Conservation (phyloP, 2,113 vertebrate species). For the Neolamprologus longior region DNA sequence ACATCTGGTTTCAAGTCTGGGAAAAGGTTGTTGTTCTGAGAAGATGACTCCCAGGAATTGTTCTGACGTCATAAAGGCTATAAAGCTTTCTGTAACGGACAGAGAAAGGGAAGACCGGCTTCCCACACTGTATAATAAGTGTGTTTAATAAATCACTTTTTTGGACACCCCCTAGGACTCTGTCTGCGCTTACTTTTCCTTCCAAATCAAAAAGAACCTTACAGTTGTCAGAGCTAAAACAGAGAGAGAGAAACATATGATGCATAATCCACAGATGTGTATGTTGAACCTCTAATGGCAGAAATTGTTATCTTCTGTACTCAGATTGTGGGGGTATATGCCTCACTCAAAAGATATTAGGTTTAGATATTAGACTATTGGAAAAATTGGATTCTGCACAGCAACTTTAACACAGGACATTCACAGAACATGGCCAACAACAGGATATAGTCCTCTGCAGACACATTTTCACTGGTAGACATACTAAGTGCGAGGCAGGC, state of each 20-base stretch:
- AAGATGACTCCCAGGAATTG: too few species aligned
- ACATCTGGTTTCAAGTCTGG: too few species aligned
- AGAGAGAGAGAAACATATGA: not conserved
- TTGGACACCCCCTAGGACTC: too few species aligned
- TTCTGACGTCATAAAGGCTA: too few species aligned
- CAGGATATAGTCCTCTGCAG: not conserved
- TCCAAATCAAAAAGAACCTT: too few species aligned
- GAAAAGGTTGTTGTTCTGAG: too few species aligned
- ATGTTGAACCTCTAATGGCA: not conserved
- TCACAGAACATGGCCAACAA: rapidly evolving
- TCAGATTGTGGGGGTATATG: not conserved
- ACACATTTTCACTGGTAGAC: not conserved
- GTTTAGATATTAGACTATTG: not conserved
- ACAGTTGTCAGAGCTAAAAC: not conserved
- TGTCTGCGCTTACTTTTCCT: too few species aligned
- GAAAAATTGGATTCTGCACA: not conserved
- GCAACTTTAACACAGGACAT: not conserved
- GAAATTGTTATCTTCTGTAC: not conserved
- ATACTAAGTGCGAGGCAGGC: not conserved
- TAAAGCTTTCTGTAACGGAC: too few species aligned
- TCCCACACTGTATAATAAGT: too few species aligned
- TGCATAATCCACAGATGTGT: not conserved
- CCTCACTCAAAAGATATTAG: not conserved
- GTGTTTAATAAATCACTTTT: too few species aligned
- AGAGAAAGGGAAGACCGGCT: too few species aligned